Evolutionary conservation across 2,888 invertebrate species (phyloP), one percentile per base, ranked within the genome.

Genomic region (Eugnorisma glareosa): DNA sequence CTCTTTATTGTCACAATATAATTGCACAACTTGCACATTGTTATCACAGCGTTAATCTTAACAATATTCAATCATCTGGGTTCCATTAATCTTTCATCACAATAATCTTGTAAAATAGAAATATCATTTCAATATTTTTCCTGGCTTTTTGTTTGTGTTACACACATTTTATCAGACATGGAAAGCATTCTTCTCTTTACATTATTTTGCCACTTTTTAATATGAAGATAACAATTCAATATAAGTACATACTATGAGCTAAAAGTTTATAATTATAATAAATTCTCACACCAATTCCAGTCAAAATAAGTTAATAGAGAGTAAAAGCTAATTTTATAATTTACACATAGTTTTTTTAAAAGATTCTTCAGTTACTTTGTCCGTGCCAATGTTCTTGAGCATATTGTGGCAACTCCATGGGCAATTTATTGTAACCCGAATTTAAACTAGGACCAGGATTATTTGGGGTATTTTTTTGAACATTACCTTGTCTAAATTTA

Each of bases 401-500:
- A 86, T 94, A 96, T 40, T 94, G 95, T 15, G 96, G 95, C 92
- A 96, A 89, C 81, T 96, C 96, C 94, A 94, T 94, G 8, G 96
- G 96, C 90, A 95, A 86, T 86, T 96, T 95, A 86, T 95, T 96
- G 82, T 93, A 96, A 31, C 92, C 91, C 43, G 91, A 87, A 87
- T 91, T 88, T 67, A 88, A 81, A 79, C 88, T 94, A 24, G 94
- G 91, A 35, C 93, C 91, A 51, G 93, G 92, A 79, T 91, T 94
- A 10, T 91, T 90, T 57, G 91, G 82, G 3, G 91, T 86, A 59
- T 89, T 88, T 82, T 95, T 96, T 68, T 93, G 94, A 74, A 90
- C 89, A 90, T 92, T 94, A 4, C 93, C 92, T 90, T 99, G 98
- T 82, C 99, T 97, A 93, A 98, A 99, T 93, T 99, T 99, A 10